phyloP scores from a whole-genome alignment of 2,888 invertebrate genomes.

The Formica aserva region DNA sequence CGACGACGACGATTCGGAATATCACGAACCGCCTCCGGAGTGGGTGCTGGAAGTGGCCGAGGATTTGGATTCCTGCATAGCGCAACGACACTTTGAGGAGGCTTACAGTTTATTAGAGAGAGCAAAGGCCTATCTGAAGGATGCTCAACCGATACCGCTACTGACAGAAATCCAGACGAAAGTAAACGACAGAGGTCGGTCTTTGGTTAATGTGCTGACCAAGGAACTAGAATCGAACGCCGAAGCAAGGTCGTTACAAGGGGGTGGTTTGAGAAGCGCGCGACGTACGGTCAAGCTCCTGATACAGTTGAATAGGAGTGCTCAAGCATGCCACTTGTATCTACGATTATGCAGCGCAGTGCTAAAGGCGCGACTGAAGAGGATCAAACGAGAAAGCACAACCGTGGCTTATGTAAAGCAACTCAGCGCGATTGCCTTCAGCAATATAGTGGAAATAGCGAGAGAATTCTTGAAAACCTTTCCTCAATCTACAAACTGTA shows the following conservation, averaged over 20 bases:
- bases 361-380: conserved; percentile 92
- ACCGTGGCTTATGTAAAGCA: conserved; percentile 93
- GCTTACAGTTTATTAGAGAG: conserved; percentile 94
- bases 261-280: conserved; percentile 94
- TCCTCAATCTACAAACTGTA: conserved; percentile 91
- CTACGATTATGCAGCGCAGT: conserved; percentile 93
- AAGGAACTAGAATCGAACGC: conserved; percentile 96
- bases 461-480: conserved; percentile 93
- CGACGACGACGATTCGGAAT: conserved; percentile 77
- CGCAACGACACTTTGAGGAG: conserved; percentile 97
- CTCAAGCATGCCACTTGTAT: conserved; percentile 93
- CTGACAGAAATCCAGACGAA: conserved; percentile 87
- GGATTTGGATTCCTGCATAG: conserved; percentile 97
- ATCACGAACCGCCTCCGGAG: conserved; percentile 88
- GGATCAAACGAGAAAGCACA: conserved; percentile 93
- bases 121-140: conserved; percentile 87
- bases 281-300: conserved; percentile 94
- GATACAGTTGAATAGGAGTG: conserved; percentile 91
- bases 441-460: conserved; percentile 92
- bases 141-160: conserved; percentile 84
- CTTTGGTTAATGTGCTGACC: conserved; percentile 94
- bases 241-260: conserved; percentile 94
- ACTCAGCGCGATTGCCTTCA: conserved; percentile 94
- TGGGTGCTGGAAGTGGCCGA: conserved; percentile 97
- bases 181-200: conserved; percentile 88